phyloP scores from a whole-genome alignment of 37 sponge, comb jelly and placozoan genomes.

The Mnemiopsis leidyi region DNA sequence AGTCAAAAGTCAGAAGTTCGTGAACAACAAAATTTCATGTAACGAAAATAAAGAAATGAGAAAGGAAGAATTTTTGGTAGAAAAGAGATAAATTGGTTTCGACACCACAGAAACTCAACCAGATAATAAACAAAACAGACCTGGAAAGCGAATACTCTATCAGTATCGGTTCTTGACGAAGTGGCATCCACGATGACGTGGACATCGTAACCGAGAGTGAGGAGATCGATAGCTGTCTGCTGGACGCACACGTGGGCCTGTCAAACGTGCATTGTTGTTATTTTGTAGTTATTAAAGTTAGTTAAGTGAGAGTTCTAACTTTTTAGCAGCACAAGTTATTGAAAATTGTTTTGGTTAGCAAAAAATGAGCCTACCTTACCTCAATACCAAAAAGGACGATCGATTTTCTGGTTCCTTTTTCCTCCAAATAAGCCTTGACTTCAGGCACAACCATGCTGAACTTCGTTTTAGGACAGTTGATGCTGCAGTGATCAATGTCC shows the following conservation, averaged over 20 bases:
- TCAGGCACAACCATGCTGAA: slow-evolving; percentile 95
- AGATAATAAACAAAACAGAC: slow-evolving; percentile 67
- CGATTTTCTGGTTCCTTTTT: slow-evolving; percentile 70
- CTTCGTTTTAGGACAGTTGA: slow-evolving; percentile 81
- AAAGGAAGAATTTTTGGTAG: too few species aligned
- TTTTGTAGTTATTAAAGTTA: too few species aligned
- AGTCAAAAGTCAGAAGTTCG: neutral
- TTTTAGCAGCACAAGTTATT: too few species aligned
- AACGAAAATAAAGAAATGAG: too few species aligned
- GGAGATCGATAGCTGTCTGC: slow-evolving; percentile 91
- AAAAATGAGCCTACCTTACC: too few species aligned
- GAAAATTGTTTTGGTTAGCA: too few species aligned
- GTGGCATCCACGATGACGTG: slow-evolving; percentile 91
- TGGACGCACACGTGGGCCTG: slow-evolving; percentile 97
- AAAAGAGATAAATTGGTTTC: too few species aligned
- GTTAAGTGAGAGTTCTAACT: too few species aligned
- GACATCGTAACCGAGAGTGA: slow-evolving; percentile 79
- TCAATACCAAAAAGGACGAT: slow-evolving; percentile 98
- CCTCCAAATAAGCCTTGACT: slow-evolving; percentile 74
- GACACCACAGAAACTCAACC: too few species aligned
- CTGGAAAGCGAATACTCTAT: slow-evolving; percentile 90
- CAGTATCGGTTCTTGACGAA: slow-evolving; percentile 86
- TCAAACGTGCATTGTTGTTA: too few species aligned
- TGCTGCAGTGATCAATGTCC: slow-evolving; percentile 74
- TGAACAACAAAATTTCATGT: too few species aligned